Conservation (phyloP, 2,888 invertebrate genomes). For the Argyresthia goedartella region DNA sequence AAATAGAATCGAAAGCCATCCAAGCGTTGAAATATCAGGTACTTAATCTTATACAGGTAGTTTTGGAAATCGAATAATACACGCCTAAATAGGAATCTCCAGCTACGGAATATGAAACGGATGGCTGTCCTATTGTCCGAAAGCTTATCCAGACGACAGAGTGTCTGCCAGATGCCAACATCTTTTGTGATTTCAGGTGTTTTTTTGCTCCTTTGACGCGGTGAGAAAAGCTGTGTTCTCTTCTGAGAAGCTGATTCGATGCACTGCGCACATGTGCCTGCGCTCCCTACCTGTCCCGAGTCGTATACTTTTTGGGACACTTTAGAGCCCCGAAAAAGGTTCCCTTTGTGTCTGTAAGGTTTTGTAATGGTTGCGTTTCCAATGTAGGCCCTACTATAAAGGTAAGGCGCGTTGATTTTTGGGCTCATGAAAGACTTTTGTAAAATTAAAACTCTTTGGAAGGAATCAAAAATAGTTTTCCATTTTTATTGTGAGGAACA, state of each 20-base stretch:
- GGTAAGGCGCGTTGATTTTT: background rate
- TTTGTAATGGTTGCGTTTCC: background rate
- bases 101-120: slow-evolving; percentile 1
- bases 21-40: background rate
- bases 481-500: slow-evolving; percentile 9
- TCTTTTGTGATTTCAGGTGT: slow-evolving; percentile 27
- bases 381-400: too few species aligned
- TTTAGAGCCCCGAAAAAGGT: too few species aligned
- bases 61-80: background rate
- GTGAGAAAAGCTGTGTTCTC: slow-evolving; percentile 26
- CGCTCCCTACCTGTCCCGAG: slow-evolving; percentile 1
- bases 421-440: background rate
- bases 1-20: too few species aligned
- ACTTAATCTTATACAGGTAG: slow-evolving; percentile 3
- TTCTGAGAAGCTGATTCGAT: slow-evolving; percentile 35
- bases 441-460: background rate
- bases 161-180: slow-evolving; percentile 52
- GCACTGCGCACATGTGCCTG: slow-evolving; percentile 30
- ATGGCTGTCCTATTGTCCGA: slow-evolving; percentile 27
- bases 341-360: background rate
- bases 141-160: slow-evolving; percentile 34
- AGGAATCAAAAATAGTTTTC: slow-evolving; percentile 5
- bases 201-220: slow-evolving; percentile 15
- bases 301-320: background rate
- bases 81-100: background rate